phyloP scores from a whole-genome alignment of 2,797 vertebrate species.

The Vespertilio murinus region DNA sequence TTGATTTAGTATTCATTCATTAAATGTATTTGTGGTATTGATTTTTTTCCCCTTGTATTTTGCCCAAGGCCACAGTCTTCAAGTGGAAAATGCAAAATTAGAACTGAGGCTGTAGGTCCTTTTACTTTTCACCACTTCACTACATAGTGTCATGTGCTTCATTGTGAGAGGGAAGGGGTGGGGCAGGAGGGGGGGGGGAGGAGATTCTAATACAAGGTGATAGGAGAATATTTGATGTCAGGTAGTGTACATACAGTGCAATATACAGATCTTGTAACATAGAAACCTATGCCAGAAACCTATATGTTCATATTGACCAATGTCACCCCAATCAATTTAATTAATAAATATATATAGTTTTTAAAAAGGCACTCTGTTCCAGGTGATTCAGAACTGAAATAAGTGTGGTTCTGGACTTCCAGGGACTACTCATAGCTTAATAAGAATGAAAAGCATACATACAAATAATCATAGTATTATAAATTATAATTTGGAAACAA shows the following conservation, averaged over 20 bases:
- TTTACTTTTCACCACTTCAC: not conserved
- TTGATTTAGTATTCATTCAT: not conserved
- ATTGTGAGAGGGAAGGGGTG: too few relatives aligned
- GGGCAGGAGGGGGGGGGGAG: too few relatives aligned
- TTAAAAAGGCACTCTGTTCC: not conserved
- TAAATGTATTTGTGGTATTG: not conserved
- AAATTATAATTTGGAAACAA: not conserved
- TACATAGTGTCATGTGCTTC: not conserved
- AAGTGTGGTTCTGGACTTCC: not conserved
- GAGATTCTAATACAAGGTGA: too few relatives aligned
- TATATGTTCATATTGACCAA: too few relatives aligned
- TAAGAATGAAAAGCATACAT: not conserved
- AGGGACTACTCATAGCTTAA: not conserved
- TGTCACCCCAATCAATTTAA: too few relatives aligned
- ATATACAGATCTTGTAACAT: too few relatives aligned
- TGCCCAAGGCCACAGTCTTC: not conserved
- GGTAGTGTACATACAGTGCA: too few relatives aligned
- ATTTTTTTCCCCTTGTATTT: not conserved
- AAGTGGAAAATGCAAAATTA: not conserved
- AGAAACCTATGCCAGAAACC: too few relatives aligned
- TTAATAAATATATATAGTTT: too few relatives aligned
- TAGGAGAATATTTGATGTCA: too few relatives aligned
- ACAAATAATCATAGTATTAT: not conserved
- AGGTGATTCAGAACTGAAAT: not conserved
- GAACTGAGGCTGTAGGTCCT: not conserved